Evolutionary conservation across 92 coral and sea anemone species (phyloP).

Genomic region (Palythoa grandiflora): DNA sequence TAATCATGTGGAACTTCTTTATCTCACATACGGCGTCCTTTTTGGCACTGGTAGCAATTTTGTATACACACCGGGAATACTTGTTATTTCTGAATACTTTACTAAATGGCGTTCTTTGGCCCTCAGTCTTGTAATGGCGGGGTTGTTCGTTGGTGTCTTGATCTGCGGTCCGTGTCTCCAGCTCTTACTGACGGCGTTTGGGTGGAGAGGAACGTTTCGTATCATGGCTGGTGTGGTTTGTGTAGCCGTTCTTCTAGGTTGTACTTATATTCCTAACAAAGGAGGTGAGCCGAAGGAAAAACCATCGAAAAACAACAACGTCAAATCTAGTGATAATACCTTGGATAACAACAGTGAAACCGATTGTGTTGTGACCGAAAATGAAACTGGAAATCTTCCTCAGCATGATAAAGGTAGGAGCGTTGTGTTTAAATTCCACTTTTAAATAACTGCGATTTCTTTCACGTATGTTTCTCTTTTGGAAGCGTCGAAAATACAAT

Average conservation of each 20-base stretch:
- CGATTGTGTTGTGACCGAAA: not conserved
- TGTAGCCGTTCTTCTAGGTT: not conserved
- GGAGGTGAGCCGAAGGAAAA: not conserved
- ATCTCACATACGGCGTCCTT: slow-evolving; percentile 24
- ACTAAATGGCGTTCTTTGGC: slow-evolving; percentile 30
- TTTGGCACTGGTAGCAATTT: slow-evolving; percentile 24
- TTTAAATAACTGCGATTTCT: not conserved
- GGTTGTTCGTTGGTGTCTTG: not conserved
- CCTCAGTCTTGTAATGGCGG: slow-evolving; percentile 24
- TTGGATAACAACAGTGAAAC: not conserved
- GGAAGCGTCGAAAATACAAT: not conserved
- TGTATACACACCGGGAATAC: slow-evolving; percentile 11
- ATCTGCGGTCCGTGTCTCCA: slow-evolving; percentile 16
- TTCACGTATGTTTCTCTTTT: not conserved
- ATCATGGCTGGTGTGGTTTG: slow-evolving; percentile 24
- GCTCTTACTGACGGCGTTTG: not conserved
- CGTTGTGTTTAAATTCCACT: not conserved
- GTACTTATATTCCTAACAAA: slow-evolving; percentile 29
- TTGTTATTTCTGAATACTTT: slow-evolving; percentile 18
- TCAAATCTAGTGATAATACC: not conserved
- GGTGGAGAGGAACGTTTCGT: slow-evolving; percentile 20
- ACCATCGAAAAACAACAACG: not conserved
- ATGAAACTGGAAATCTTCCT: not conserved
- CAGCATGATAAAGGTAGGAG: not conserved
- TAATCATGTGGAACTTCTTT: slow-evolving; percentile 6